phyloP scores from a whole-genome alignment of 2,888 invertebrate genomes.

The Emmelina monodactyla region DNA sequence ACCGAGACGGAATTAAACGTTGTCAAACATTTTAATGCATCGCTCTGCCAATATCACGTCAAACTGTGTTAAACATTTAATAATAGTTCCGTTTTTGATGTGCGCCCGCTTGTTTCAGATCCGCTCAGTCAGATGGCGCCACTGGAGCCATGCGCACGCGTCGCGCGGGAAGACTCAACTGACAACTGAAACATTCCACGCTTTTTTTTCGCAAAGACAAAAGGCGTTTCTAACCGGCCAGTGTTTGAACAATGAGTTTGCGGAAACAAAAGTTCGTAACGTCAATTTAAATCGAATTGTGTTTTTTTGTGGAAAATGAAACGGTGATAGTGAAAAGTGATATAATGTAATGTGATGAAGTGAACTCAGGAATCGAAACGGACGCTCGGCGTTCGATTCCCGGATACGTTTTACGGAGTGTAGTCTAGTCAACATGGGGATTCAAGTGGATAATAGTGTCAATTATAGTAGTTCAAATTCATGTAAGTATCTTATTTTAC shows the following conservation, averaged over 20 bases:
- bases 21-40: too few relatives aligned
- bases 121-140: not conserved
- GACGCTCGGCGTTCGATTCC: slow-evolving; percentile 5
- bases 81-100: too few relatives aligned
- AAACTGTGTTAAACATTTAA: too few relatives aligned
- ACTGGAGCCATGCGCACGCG: not conserved
- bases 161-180: slow-evolving; percentile 1
- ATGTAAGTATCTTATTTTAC: slow-evolving; percentile 37
- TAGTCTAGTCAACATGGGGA: slow-evolving; percentile 39
- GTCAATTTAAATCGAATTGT: too few relatives aligned
- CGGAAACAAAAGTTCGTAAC: too few relatives aligned
- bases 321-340: not conserved
- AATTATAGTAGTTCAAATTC: slow-evolving; percentile 45
- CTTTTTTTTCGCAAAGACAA: too few relatives aligned
- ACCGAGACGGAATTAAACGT: too few relatives aligned
- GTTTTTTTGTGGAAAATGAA: not conserved
- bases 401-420: not conserved
- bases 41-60: too few relatives aligned
- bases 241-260: too few relatives aligned
- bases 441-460: slow-evolving; percentile 56
- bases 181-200: too few relatives aligned
- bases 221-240: too few relatives aligned
- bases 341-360: slow-evolving; percentile 9
- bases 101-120: not conserved
- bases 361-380: slow-evolving; percentile 4